These are phyloP conservation scores for Trachelipus rathkii DNA, from an alignment of 1,140 invertebrate genomes.

Conservation along the genomic window DNA sequence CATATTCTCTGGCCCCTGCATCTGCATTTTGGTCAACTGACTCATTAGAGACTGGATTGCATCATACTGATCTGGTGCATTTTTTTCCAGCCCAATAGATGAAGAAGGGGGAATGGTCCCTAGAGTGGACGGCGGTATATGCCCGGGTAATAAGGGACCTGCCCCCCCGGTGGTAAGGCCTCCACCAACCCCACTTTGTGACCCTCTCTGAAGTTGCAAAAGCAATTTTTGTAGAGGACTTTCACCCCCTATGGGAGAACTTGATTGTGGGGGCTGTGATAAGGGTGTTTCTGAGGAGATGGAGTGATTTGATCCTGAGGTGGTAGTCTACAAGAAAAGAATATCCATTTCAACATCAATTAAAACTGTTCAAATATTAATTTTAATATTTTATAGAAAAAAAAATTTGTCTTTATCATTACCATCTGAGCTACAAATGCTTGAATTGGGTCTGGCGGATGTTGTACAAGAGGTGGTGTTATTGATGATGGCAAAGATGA, in stretches of 20 bases:
- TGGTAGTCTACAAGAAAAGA: constrained; percentile 28
- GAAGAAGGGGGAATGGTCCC: not conserved
- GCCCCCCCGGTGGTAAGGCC: constrained; percentile 25
- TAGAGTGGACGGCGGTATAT: constrained; percentile 5
- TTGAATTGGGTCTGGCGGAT: constrained; percentile 32
- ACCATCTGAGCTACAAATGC: constrained; percentile 42
- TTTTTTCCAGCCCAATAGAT: constrained; percentile 16
- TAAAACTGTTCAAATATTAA: too few relatives aligned
- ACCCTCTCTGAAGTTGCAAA: constrained; percentile 35
- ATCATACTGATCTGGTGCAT: constrained; percentile 39
- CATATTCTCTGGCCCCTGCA: constrained; percentile 17
- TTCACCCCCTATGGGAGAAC: constrained; percentile 35
- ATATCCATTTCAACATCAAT: not conserved
- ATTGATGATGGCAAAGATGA: not conserved
- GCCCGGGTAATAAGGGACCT: constrained; percentile 6
- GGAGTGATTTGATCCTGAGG: constrained; percentile 28
- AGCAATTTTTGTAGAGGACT: constrained; percentile 40
- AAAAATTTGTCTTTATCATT: not conserved
- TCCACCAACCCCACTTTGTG: constrained; percentile 21
- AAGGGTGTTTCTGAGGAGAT: constrained; percentile 25
- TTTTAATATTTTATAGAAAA: too few relatives aligned
- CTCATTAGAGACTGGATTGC: constrained; percentile 46
- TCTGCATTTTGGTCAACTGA: constrained; percentile 44
- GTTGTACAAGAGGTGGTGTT: not conserved
- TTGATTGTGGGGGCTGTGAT: constrained; percentile 26